These are phyloP conservation scores for Catagonus wagneri DNA, from an alignment of 2,113 vertebrate genomes.

Conservation along the genomic window DNA sequence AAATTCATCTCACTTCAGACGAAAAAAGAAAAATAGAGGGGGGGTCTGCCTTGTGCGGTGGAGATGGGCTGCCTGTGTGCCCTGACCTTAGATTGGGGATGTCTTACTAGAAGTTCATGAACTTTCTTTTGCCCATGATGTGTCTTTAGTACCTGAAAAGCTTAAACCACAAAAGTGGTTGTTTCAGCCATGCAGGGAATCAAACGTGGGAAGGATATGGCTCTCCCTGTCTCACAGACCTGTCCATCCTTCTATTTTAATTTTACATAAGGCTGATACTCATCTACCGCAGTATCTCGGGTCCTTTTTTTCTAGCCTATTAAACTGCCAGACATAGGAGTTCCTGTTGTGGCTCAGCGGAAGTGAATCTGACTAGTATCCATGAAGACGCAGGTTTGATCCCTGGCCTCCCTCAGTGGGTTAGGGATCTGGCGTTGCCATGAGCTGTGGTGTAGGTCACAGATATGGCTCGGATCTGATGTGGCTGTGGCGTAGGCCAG, in stretches of 20 bases:
- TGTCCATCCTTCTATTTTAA: not conserved
- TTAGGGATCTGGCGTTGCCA: too few species aligned
- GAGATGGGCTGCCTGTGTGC: too few species aligned
- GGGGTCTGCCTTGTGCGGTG: accelerated
- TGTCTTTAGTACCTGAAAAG: not conserved
- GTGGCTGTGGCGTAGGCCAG: too few species aligned
- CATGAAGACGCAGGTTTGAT: too few species aligned
- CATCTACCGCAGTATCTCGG: not conserved
- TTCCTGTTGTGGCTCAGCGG: too few species aligned
- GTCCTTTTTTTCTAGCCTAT: not conserved
- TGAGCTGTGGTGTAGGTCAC: too few species aligned
- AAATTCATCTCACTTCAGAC: not conserved
- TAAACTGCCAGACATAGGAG: not conserved
- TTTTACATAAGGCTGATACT: not conserved
- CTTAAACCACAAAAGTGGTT: not conserved
- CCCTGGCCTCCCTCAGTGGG: too few species aligned
- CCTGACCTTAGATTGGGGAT: not conserved
- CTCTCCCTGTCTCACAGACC: accelerated
- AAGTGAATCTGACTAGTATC: too few species aligned
- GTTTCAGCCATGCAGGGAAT: not conserved
- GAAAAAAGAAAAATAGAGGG: not conserved
- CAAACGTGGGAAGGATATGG: accelerated
- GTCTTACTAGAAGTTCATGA: not conserved
- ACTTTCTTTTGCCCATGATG: not conserved
- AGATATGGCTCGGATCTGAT: too few species aligned